These are phyloP conservation scores for Zelleria hepariella DNA, from an alignment of 2,888 invertebrate genomes.

Conservation along the genomic window DNA sequence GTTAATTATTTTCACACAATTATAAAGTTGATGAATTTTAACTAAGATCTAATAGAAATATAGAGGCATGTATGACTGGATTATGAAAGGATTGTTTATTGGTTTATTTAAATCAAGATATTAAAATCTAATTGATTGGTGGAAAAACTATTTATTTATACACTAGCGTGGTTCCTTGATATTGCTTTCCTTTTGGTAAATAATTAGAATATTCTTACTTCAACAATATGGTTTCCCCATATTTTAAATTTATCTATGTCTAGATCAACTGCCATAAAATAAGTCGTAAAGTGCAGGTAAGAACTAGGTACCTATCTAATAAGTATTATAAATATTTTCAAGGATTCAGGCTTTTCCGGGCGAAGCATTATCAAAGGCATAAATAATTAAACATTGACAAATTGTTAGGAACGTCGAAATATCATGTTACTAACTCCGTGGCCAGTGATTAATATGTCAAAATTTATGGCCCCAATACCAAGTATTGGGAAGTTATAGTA, in stretches of 20 bases:
- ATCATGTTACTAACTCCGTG: slow-evolving; percentile 19
- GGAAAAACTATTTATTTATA: neutral
- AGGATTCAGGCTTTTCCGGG: neutral
- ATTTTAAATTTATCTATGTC: too few relatives aligned
- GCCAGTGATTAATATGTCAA: slow-evolving; percentile 33
- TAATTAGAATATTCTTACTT: too few relatives aligned
- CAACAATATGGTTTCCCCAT: too few relatives aligned
- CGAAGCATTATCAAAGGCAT: neutral
- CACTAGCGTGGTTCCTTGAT: neutral
- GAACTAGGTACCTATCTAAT: too few relatives aligned
- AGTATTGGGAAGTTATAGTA: neutral
- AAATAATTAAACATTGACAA: slow-evolving; percentile 27
- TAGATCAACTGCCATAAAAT: too few relatives aligned
- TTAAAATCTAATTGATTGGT: neutral
- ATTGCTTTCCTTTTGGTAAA: too few relatives aligned
- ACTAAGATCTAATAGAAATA: neutral
- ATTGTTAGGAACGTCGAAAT: slow-evolving; percentile 23
- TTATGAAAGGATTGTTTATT: neutral
- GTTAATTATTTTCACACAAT: neutral
- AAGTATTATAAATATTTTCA: too few relatives aligned
- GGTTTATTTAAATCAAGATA: neutral
- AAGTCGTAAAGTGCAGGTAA: too few relatives aligned
- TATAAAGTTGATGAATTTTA: neutral
- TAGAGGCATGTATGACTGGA: neutral
- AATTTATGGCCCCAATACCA: slow-evolving; percentile 20